These are phyloP conservation scores for Parasteatoda tepidariorum DNA, from an alignment of 1,140 invertebrate species.

Conservation along the genomic window DNA sequence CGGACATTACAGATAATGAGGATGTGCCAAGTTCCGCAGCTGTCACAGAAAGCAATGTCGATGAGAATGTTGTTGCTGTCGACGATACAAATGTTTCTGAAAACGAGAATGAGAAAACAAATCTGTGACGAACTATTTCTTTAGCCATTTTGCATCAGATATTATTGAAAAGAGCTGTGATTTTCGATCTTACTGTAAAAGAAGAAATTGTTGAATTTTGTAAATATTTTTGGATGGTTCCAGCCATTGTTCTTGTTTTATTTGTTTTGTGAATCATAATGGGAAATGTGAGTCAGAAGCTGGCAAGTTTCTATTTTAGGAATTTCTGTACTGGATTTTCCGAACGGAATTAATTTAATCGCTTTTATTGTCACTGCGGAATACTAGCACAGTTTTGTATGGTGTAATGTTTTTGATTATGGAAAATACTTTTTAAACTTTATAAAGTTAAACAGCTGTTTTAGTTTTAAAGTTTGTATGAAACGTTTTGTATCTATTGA, in stretches of 20 bases:
- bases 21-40: background rate
- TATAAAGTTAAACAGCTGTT: no score
- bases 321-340: background rate
- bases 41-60: background rate
- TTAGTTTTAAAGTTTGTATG: no score
- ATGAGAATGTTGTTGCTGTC: background rate
- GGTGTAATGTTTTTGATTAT: background rate
- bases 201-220: background rate
- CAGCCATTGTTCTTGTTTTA: background rate
- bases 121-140: background rate
- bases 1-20: background rate
- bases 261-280: background rate
- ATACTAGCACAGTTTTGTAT: background rate
- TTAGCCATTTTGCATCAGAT: background rate
- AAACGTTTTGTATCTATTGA: no score
- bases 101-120: conserved; percentile 30
- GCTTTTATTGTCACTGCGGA: background rate
- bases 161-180: background rate
- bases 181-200: background rate
- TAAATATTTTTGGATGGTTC: background rate
- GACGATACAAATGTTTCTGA: background rate
- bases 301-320: no score
- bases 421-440: background rate
- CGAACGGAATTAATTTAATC: background rate
- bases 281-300: no score